phyloP scores from a whole-genome alignment of 2,888 invertebrate species.

The Pyrrhia umbra region DNA sequence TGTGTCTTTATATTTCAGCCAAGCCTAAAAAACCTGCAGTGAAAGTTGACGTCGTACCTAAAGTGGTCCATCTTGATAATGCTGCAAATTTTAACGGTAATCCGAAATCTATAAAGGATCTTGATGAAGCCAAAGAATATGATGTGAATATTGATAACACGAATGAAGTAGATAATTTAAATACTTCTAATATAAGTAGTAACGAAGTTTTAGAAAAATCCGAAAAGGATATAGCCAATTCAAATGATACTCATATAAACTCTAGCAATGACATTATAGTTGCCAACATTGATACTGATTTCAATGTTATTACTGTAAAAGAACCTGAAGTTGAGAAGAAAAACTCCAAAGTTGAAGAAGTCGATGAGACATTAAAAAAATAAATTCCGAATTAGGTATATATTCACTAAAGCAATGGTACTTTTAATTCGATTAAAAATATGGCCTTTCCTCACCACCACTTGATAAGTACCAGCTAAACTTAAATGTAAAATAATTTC shows the following conservation, averaged over 20 bases:
- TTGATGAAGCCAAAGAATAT: not conserved
- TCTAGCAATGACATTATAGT: not conserved
- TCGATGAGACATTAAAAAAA: no score
- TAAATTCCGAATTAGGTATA: no score
- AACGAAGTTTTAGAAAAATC: not conserved
- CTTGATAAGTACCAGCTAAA: no score
- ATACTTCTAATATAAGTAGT: no score
- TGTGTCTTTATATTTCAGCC: slow-evolving; percentile 10
- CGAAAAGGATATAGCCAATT: not conserved
- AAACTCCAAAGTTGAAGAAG: no score
- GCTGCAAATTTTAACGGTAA: not conserved
- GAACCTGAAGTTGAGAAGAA: not conserved
- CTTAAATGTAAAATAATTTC: no score
- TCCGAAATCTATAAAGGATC: not conserved
- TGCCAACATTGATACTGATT: not conserved
- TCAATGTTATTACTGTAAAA: not conserved
- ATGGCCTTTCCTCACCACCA: no score
- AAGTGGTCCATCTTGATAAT: not conserved
- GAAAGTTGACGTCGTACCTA: not conserved
- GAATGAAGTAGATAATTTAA: not conserved
- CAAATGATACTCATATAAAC: not conserved
- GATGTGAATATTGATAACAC: not conserved
- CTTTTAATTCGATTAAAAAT: no score
- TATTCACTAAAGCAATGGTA: no score
- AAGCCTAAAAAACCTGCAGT: not conserved